These are phyloP conservation scores for Spheniscus humboldti DNA, from an alignment of 2,797 vertebrate genomes.

Conservation along the genomic window DNA sequence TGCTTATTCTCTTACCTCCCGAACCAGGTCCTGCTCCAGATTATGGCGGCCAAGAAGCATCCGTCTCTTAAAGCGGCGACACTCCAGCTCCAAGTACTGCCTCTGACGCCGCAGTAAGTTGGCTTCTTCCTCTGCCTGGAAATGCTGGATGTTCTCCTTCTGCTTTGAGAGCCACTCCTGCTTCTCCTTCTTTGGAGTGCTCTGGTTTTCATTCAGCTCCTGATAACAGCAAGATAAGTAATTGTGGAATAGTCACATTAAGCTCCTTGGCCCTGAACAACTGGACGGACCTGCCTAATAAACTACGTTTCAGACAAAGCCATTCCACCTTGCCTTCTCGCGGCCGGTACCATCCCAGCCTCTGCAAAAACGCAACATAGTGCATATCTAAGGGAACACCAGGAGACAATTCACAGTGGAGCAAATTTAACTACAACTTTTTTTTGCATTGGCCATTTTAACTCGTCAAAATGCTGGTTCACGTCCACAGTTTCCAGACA, in stretches of 20 bases:
- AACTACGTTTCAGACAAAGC: background rate
- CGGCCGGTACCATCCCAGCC: background rate
- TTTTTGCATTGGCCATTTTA: background rate
- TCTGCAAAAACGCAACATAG: background rate
- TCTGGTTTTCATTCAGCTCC: conserved; percentile 98
- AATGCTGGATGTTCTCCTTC: conserved; percentile 98
- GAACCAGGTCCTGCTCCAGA: conserved; percentile 92
- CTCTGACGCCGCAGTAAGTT: conserved; percentile 92
- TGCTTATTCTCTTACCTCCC: conserved; percentile 79
- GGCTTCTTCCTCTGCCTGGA: conserved; percentile 97
- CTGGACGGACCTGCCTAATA: background rate
- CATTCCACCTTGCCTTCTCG: background rate
- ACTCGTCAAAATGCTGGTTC: background rate
- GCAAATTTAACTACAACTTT: background rate
- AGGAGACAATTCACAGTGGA: background rate
- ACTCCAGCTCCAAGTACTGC: conserved; percentile 95
- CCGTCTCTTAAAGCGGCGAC: conserved; percentile 93
- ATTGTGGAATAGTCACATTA: background rate
- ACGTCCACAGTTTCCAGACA: background rate
- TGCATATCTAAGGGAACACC: background rate
- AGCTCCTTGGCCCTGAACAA: background rate
- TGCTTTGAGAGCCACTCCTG: conserved; percentile 99
- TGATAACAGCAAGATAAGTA: conserved; percentile 56
- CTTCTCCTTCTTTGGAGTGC: conserved; percentile 98
- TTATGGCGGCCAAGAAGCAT: conserved; percentile 96